Conservation (phyloP, 2,113 vertebrate species). For the Sceloporus undulatus region DNA sequence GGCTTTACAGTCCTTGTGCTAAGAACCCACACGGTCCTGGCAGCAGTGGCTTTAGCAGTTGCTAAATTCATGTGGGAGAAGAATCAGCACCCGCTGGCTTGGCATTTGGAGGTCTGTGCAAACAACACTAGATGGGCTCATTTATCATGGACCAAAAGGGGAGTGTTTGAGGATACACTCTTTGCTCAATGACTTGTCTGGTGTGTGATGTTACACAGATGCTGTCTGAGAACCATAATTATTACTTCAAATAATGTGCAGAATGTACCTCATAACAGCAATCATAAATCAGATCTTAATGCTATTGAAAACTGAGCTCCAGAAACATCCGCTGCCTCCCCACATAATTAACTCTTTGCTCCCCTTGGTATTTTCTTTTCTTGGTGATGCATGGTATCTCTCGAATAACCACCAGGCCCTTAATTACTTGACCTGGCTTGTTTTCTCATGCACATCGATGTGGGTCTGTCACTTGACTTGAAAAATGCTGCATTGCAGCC, state of each 20-base stretch:
- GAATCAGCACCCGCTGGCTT: background rate
- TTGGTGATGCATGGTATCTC: background rate
- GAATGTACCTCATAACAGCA: slow-evolving; percentile 29
- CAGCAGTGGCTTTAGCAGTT: background rate
- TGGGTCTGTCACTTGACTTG: background rate
- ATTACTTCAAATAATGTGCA: slow-evolving; percentile 20
- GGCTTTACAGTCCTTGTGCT: background rate
- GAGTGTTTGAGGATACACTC: slow-evolving; percentile 4
- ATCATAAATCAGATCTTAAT: slow-evolving; percentile 33
- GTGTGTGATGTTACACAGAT: slow-evolving; percentile 24
- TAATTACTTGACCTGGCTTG: background rate
- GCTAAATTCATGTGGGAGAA: slow-evolving; percentile 7
- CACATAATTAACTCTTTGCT: background rate
- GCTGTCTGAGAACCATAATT: slow-evolving; percentile 14
- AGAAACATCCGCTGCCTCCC: background rate
- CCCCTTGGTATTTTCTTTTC: background rate
- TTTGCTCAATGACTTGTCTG: slow-evolving; percentile 15
- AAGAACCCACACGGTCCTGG: background rate
- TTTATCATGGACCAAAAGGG: slow-evolving; percentile 23
- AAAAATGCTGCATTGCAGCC: background rate
- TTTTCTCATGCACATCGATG: background rate
- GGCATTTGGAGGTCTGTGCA: background rate
- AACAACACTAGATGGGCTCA: slow-evolving; percentile 14
- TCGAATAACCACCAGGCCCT: background rate
- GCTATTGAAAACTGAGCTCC: slow-evolving; percentile 11